These are phyloP conservation scores for Ptilonorhynchus violaceus DNA, from an alignment of 2,113 vertebrate genomes.

Conservation along the genomic window DNA sequence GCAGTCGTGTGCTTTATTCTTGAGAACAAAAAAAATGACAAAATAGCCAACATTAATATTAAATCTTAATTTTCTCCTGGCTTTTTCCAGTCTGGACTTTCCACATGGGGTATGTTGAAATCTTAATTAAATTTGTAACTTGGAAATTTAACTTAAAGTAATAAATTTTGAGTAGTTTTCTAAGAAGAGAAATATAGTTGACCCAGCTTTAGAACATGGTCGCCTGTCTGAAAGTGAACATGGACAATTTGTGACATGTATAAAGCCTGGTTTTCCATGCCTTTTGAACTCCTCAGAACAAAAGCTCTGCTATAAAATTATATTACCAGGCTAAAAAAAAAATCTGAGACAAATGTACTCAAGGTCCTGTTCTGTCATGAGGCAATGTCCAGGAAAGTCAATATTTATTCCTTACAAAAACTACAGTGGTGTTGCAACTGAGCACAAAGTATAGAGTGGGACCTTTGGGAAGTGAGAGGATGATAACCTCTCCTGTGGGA, in stretches of 20 bases:
- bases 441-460: conserved; percentile 1
- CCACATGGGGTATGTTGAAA: not conserved
- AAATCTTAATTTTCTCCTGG: not conserved
- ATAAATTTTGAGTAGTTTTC: not conserved
- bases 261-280: not conserved
- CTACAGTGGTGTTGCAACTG: not conserved
- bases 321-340: not conserved
- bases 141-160: not conserved
- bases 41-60: not conserved
- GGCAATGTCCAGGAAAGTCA: conserved; percentile 52
- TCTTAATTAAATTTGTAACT: not conserved
- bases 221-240: not conserved
- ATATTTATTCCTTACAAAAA: conserved; percentile 60
- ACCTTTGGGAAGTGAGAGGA: not conserved
- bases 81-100: not conserved
- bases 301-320: conserved; percentile 3
- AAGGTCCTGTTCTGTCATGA: conserved; percentile 32
- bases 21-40: not conserved
- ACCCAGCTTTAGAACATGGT: not conserved
- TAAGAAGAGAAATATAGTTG: not conserved
- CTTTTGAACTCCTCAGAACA: not conserved
- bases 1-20: not conserved
- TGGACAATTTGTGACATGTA: not conserved
- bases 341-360: not conserved
- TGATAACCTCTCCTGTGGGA: not conserved